Percentiles rank a stretch among this genome's conserved stretches.
phyloP scores from a whole-genome alignment of 1,140 invertebrate genomes.

The Formica selysi region DNA sequence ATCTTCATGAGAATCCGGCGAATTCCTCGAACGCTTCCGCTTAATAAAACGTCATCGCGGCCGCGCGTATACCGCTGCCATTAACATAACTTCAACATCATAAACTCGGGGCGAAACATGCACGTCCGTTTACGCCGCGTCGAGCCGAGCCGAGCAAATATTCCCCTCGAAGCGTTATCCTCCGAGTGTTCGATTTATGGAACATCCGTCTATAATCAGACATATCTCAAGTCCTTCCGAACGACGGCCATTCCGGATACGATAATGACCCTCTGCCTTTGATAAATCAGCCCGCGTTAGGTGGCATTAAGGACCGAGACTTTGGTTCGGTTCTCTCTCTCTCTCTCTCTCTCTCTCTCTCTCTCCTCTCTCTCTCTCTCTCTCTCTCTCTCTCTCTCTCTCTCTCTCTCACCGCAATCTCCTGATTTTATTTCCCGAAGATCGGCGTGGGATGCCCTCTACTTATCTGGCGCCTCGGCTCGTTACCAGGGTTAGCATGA shows the following conservation, averaged over 20 bases:
- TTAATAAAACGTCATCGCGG: slow-evolving; percentile 59
- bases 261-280: slow-evolving; percentile 45
- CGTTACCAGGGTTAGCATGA: slow-evolving; percentile 69
- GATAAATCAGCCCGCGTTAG: slow-evolving; percentile 63
- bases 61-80: slow-evolving; percentile 40
- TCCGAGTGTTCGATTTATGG: slow-evolving; percentile 41
- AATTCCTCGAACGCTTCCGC: slow-evolving; percentile 12
- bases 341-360: too few species aligned
- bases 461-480: slow-evolving; percentile 81
- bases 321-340: too few species aligned
- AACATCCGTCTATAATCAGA: slow-evolving; percentile 57
- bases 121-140: background rate
- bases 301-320: slow-evolving; percentile 33
- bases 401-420: slow-evolving; percentile 39
- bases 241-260: slow-evolving; percentile 36
- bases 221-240: slow-evolving; percentile 42
- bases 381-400: too few species aligned
- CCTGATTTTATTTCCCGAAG: slow-evolving; percentile 66
- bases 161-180: slow-evolving; percentile 34
- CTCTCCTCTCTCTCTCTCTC: too few species aligned
- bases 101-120: slow-evolving; percentile 43
- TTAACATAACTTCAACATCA: slow-evolving; percentile 48
- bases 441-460: slow-evolving; percentile 69
- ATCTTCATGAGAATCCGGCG: slow-evolving; percentile 45
- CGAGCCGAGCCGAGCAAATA: background rate